Percentiles rank a stretch among this genome's conserved stretches.
Conservation (phyloP, 2,113 vertebrate genomes). For the Micromys minutus region DNA sequence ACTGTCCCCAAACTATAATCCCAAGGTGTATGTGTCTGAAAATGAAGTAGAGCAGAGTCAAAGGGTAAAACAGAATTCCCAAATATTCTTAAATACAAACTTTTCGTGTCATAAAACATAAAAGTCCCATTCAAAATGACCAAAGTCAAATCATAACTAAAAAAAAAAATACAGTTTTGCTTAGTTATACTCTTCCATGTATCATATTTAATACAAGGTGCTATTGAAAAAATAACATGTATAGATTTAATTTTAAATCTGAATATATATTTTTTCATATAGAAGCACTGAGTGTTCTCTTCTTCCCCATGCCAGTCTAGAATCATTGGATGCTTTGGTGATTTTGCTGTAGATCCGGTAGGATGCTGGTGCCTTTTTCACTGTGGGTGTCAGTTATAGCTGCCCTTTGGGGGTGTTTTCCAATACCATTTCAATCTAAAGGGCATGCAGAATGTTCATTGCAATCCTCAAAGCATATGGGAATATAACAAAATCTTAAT, state of each 20-base stretch:
- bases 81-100: conserved; percentile 9
- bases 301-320: neutral
- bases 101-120: neutral
- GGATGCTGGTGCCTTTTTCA: accelerated
- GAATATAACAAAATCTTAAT: neutral
- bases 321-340: neutral
- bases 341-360: neutral
- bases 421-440: neutral
- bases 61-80: neutral
- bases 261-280: neutral
- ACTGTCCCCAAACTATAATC: neutral
- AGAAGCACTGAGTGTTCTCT: neutral
- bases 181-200: neutral
- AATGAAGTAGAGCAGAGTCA: neutral
- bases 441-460: neutral
- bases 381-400: neutral
- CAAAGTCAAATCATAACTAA: neutral
- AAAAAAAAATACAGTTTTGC: neutral
- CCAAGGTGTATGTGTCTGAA: neutral
- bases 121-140: neutral
- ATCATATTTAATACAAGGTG: conserved; percentile 1
- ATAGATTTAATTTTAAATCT: conserved; percentile 20
- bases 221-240: neutral
- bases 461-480: neutral
- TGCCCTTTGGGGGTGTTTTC: neutral